These are phyloP conservation scores for Spea hammondii DNA, from an alignment of 2,797 vertebrate species.

Conservation along the genomic window DNA sequence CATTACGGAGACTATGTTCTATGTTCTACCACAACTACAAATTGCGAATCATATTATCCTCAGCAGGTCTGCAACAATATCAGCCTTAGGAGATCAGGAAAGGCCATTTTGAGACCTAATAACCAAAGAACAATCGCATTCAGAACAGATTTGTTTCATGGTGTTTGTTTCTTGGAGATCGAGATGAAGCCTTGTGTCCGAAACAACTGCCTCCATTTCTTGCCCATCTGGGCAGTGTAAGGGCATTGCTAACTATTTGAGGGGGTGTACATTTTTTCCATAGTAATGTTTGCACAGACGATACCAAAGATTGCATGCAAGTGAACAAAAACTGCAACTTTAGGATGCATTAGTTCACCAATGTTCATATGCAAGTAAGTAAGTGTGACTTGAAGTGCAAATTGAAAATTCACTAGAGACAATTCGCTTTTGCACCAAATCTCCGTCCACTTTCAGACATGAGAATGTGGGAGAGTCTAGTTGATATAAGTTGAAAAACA, in stretches of 20 bases:
- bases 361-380: too few species aligned
- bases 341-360: too few species aligned
- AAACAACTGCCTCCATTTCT: slow-evolving; percentile 32
- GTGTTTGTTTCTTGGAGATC: slow-evolving; percentile 43
- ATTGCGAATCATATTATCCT: background rate
- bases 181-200: slow-evolving; percentile 35
- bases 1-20: background rate
- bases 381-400: too few species aligned
- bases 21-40: background rate
- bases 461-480: too few species aligned
- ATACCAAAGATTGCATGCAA: too few species aligned
- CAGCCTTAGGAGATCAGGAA: background rate
- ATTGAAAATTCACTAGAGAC: too few species aligned
- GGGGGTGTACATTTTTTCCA: slow-evolving; percentile 19
- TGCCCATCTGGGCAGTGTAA: slow-evolving; percentile 16
- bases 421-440: too few species aligned
- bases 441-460: too few species aligned
- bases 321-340: too few species aligned
- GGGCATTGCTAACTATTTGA: slow-evolving; percentile 32
- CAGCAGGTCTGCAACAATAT: background rate
- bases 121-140: slow-evolving; percentile 41
- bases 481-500: too few species aligned
- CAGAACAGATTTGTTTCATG: slow-evolving; percentile 45
- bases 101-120: background rate
- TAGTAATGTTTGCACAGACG: background rate